Evolutionary conservation across 2,888 invertebrate genomes (phyloP), one percentile per base, ranked within the genome.

Genomic region (Endomychus coccineus): DNA sequence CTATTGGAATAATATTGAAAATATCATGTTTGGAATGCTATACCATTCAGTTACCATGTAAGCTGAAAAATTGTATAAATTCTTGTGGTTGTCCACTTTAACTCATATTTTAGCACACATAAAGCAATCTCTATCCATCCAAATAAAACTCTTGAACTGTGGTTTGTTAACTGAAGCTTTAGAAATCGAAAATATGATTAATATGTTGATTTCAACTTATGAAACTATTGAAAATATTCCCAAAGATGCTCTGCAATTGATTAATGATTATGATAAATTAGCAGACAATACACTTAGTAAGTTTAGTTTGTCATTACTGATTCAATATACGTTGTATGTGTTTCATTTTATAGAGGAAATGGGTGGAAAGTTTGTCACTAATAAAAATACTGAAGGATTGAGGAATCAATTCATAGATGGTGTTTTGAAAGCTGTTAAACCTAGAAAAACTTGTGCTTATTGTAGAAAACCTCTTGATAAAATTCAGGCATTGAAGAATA

Each of bases 101-200:
- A 24, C 35, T 24, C 30, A 36, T 40, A 32, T 56, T 61, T 10
- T 40, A 69, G 71, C 58, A 17, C 58, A 65, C 38, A 51, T 66
- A 9, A 58, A 61, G 30, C 55, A 64, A 38, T 61, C 68, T 3
- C 68, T 70, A 0, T 67, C 74, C 35, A 69, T 83, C 10, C 85
- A 89, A 53, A 62, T 86, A 32, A 68, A 73, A 39, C 69, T 91
- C 3, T 64, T 92, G 3, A 77, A 87, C 51, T 73, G 75, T 2
- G 90, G 91, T 0, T 75, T 78, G 54, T 68, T 85, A 0, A 77
- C 77, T 14, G 79, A 83, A 47, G 79, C 89, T 0, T 71, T 82
- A 38, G 81, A 82, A 40, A 64, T 84, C 15, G 55, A 52, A 29
- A 38, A 35, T 19, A 45, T 42, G 23, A 51, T 61, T 16, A 29